phyloP scores from a whole-genome alignment of 2,113 vertebrate genomes.

The Ranitomeya variabilis region DNA sequence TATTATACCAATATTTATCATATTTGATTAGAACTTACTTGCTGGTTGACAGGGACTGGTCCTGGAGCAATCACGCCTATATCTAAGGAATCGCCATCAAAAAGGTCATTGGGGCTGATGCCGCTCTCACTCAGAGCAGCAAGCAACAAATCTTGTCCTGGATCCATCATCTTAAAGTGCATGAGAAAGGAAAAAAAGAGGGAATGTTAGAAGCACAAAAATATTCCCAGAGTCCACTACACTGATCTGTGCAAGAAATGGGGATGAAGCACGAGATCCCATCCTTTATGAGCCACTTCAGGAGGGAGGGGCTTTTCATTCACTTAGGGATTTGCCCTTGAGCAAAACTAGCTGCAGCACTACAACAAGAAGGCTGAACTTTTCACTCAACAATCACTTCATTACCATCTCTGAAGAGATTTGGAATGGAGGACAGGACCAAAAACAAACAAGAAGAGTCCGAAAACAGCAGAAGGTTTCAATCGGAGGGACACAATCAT shows the following conservation, averaged over 20 bases:
- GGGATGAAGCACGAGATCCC: background rate
- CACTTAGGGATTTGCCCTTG: background rate
- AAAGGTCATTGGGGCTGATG: constrained; percentile 96
- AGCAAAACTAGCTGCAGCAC: background rate
- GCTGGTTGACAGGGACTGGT: constrained; percentile 78
- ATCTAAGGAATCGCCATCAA: constrained; percentile 90
- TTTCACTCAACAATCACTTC: background rate
- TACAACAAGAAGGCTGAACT: too few species aligned
- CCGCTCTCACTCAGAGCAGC: constrained; percentile 98
- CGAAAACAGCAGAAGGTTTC: too few species aligned
- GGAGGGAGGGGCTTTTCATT: background rate
- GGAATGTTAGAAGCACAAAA: background rate
- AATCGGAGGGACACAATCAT: too few species aligned
- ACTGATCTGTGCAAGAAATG: background rate
- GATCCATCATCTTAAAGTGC: constrained; percentile 89
- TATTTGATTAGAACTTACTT: constrained; percentile 74
- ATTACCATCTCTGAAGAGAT: background rate
- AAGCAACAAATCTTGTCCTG: constrained; percentile 97
- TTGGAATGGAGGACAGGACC: too few species aligned
- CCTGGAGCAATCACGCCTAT: constrained; percentile 72
- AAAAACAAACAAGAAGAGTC: too few species aligned
- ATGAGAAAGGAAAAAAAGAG: background rate
- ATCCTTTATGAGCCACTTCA: background rate
- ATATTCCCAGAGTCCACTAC: background rate
- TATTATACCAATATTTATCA: background rate